Conservation (phyloP, 2,888 invertebrate genomes). For the Cheilosia urbana region DNA sequence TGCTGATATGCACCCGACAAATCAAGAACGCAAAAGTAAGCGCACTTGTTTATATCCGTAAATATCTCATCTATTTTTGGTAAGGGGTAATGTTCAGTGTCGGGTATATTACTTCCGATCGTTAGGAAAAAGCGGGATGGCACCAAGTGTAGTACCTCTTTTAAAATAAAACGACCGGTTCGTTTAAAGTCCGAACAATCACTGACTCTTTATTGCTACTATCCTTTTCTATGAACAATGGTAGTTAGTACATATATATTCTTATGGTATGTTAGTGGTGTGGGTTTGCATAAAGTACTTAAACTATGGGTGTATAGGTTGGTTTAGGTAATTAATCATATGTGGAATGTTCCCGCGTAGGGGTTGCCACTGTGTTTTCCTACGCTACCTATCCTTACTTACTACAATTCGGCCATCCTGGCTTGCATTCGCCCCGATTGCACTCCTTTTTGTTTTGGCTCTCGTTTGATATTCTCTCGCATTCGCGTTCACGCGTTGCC, state of each 20-base stretch:
- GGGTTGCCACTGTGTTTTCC: not conserved
- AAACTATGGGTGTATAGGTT: not conserved
- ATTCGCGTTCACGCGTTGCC: not conserved
- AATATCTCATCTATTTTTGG: no score
- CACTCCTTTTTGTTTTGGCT: not conserved
- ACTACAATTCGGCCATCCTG: constrained; percentile 23
- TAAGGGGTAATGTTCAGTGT: no score
- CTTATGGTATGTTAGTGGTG: no score
- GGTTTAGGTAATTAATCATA: not conserved
- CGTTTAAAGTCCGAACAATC: not conserved
- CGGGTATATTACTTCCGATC: no score
- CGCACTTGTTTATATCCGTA: no score
- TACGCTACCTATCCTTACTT: no score
- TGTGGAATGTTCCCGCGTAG: not conserved
- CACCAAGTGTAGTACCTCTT: not conserved
- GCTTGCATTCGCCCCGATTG: constrained; percentile 12
- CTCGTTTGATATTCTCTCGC: not conserved
- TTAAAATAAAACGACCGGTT: not conserved
- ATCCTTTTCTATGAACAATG: not conserved
- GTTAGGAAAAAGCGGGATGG: no score
- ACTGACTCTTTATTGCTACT: not conserved
- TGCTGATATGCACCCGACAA: constrained; percentile 46
- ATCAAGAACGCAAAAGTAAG: constrained; percentile 8
- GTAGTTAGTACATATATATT: no score
- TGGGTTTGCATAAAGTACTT: no score